These are phyloP conservation scores for Spea bombifrons DNA, from an alignment of 2,113 vertebrate genomes.

Conservation along the genomic window DNA sequence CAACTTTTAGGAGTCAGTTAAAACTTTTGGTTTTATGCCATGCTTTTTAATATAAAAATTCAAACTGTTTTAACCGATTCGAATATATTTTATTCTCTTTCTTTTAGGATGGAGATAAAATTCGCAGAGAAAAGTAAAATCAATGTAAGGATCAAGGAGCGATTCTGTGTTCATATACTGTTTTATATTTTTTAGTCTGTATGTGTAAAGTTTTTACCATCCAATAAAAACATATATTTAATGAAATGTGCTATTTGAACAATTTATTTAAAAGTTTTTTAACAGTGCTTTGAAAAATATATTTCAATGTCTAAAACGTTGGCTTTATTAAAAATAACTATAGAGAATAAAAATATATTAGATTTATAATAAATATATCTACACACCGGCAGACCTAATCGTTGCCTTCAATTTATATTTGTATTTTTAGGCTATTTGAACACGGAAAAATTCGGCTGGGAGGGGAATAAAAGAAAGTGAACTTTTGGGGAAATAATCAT, in stretches of 20 bases:
- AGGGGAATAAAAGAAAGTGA: constrained; percentile 62
- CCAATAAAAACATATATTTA: background rate
- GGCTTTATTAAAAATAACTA: constrained; percentile 40
- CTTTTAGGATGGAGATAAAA: background rate
- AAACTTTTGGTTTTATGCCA: background rate
- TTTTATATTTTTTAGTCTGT: background rate
- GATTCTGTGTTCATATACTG: background rate
- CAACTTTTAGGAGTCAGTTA: constrained; percentile 17
- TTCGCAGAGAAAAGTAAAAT: background rate
- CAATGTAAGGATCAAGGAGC: background rate
- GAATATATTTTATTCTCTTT: background rate
- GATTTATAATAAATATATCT: constrained; percentile 42
- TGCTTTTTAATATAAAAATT: background rate
- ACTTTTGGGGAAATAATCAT: constrained; percentile 83
- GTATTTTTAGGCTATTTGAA: background rate
- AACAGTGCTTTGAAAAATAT: background rate
- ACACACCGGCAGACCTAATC: constrained; percentile 21
- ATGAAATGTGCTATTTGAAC: background rate
- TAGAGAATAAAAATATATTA: constrained; percentile 42
- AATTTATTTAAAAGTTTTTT: background rate
- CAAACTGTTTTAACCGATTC: background rate
- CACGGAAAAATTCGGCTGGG: background rate
- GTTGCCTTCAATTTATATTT: constrained; percentile 1
- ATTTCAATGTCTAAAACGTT: constrained; percentile 6
- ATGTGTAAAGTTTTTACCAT: background rate